These are phyloP conservation scores for Gallinago undulata DNA, from an alignment of 2,113 vertebrate species.

Conservation along the genomic window DNA sequence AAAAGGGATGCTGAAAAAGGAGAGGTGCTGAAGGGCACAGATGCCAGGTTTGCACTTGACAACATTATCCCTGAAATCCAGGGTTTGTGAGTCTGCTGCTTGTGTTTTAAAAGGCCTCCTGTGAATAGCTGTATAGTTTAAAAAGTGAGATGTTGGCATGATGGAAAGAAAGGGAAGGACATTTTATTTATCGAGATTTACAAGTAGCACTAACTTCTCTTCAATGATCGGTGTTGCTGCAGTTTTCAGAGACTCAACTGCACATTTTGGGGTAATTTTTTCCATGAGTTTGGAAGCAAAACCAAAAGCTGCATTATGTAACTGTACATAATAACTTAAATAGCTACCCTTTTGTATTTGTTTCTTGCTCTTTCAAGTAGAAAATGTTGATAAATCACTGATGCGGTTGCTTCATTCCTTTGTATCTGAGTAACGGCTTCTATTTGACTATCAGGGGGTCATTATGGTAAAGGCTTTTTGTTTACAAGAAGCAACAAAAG, in stretches of 20 bases:
- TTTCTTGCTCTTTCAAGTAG: not conserved
- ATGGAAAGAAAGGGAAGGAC: not conserved
- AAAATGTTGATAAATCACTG: not conserved
- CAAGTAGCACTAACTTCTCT: not conserved
- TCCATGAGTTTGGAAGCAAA: not conserved
- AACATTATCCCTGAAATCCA: not conserved
- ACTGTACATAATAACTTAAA: not conserved
- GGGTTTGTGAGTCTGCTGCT: not conserved
- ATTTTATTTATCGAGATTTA: not conserved
- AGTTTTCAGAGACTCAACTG: not conserved
- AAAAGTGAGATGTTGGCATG: not conserved
- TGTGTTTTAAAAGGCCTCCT: not conserved
- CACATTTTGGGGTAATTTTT: not conserved
- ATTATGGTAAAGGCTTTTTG: not conserved
- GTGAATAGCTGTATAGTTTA: not conserved
- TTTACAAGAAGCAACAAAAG: not conserved
- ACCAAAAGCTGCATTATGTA: not conserved
- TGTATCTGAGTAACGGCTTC: not conserved
- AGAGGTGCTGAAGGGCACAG: not conserved
- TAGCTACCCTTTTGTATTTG: not conserved
- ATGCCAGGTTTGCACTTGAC: not conserved
- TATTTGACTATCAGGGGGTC: not conserved
- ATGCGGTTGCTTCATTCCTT: not conserved
- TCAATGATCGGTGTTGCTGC: not conserved
- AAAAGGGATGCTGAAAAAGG: not conserved